Conservation (phyloP, 35 echinoderm and acorn worm species). For the Apostichopus japonicus region DNA sequence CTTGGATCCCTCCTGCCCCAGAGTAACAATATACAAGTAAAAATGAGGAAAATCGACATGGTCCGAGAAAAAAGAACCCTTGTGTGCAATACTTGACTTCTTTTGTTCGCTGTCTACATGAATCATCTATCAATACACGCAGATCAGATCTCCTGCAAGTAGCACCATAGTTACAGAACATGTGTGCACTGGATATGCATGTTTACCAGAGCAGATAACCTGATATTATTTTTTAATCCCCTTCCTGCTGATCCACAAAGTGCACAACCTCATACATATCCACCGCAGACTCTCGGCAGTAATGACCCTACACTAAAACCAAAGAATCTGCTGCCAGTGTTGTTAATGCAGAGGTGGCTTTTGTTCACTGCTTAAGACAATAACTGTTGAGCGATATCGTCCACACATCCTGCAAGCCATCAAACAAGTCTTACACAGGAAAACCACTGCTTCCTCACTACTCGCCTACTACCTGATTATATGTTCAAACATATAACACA, state of each 20-base stretch:
- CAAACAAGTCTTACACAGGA: constrained; percentile 39
- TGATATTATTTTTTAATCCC: not conserved
- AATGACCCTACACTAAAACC: no score
- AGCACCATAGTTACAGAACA: no score
- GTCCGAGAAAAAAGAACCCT: no score
- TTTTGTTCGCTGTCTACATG: no score
- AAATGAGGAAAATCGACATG: no score
- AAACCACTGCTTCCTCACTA: constrained; percentile 26
- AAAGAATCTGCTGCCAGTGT: no score
- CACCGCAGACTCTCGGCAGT: not conserved
- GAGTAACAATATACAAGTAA: no score
- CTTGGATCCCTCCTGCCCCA: no score
- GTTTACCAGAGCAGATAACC: not conserved
- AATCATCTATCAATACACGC: no score
- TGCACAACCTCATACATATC: not conserved
- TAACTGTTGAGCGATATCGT: not conserved
- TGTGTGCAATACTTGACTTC: no score
- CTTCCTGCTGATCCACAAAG: not conserved
- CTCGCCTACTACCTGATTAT: constrained; percentile 20
- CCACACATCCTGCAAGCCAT: constrained; percentile 12
- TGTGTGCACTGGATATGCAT: no score
- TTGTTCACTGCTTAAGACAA: not conserved
- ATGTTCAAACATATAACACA: not conserved
- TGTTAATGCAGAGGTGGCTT: not conserved
- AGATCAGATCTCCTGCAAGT: no score